Evolutionary conservation across 2,113 vertebrate species (phyloP).

Genomic region (Larimichthys polyactis): DNA sequence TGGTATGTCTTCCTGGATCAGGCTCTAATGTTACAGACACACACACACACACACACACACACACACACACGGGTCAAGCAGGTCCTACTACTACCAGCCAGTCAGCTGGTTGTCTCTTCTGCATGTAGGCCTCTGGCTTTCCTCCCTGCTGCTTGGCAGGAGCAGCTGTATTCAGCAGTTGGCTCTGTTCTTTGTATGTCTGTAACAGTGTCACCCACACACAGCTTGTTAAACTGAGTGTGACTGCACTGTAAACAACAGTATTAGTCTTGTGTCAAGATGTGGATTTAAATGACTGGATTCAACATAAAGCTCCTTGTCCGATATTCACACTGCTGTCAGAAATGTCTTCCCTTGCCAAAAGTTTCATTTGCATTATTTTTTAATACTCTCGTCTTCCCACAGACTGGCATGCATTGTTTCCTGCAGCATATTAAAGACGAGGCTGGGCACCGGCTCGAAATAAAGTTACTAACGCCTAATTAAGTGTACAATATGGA

Average conservation of each 20-base stretch:
- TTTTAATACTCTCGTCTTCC: too few relatives aligned
- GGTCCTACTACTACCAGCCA: slow-evolving; percentile 9
- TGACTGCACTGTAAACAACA: neutral
- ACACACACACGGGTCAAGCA: neutral
- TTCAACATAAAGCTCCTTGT: neutral
- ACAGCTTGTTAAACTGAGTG: slow-evolving; percentile 11
- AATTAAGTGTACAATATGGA: neutral
- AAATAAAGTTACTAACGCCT: too few relatives aligned
- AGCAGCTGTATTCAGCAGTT: slow-evolving; percentile 9
- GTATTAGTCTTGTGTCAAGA: neutral
- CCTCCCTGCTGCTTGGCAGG: slow-evolving; percentile 21
- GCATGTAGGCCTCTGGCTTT: slow-evolving; percentile 15
- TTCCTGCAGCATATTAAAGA: too few relatives aligned
- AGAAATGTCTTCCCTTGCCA: neutral
- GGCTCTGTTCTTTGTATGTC: slow-evolving; percentile 43
- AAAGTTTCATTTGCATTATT: neutral
- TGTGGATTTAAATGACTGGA: neutral
- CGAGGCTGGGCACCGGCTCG: too few relatives aligned
- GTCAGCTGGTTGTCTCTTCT: slow-evolving; percentile 23
- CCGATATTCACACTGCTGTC: neutral
- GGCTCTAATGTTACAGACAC: too few relatives aligned
- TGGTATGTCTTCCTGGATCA: too few relatives aligned
- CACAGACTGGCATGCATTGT: too few relatives aligned
- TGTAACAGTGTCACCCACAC: slow-evolving; percentile 11
- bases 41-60: too few relatives aligned